Base-by-base conservation (phyloP, 2,888 invertebrate genomes). In the Dysmachus trigonus region DNA sequence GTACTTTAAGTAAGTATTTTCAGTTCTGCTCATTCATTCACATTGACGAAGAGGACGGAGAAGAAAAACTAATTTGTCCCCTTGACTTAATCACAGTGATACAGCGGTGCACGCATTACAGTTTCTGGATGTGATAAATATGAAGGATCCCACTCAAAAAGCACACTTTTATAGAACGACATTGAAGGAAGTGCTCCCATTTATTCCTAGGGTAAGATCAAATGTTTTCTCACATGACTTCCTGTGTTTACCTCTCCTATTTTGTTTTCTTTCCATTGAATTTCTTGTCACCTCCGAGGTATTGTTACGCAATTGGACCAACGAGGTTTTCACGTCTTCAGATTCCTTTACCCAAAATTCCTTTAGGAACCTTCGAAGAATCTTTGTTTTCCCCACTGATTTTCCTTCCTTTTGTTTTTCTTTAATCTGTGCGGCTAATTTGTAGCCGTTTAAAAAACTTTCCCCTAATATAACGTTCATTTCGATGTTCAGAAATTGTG, bases 21-120 rank as follows among this genome's bases (percentile, higher is more conserved):
- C 86, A 86, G 72, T 72, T 72, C 13, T 27, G 7, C 31, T 71
- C 35, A 82, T 82, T 13, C 15, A 41, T 72, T 22, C 5, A 62
- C 15, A 41, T 72, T 22, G 5, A 62, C 13, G 33, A 30, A 33
- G 81, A 30, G 6, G 13, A 30, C 22, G 15, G 8, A 1, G 2
- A 27, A 62, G 62, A 6, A 18, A 33, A 30, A 82, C 62, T 85
- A 74, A 74, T 85, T 31, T 73, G n/a, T 82, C n/a, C 18, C 10
- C 13, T 62, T 33, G 53, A n/a, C 1, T 81, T 88, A 79, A 86
- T 89, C 88, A 88, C 92, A 97, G 97, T 90, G 98, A 99, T 93
- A 95, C 97, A 74, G 95, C 97, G 38, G 97, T 99, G 86, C 96
- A 96, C 89, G 98, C 98, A 18, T 94, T 99, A 89, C 98, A 99